These are phyloP conservation scores for Climacteris rufus DNA, from an alignment of 2,113 vertebrate genomes.

Conservation along the genomic window DNA sequence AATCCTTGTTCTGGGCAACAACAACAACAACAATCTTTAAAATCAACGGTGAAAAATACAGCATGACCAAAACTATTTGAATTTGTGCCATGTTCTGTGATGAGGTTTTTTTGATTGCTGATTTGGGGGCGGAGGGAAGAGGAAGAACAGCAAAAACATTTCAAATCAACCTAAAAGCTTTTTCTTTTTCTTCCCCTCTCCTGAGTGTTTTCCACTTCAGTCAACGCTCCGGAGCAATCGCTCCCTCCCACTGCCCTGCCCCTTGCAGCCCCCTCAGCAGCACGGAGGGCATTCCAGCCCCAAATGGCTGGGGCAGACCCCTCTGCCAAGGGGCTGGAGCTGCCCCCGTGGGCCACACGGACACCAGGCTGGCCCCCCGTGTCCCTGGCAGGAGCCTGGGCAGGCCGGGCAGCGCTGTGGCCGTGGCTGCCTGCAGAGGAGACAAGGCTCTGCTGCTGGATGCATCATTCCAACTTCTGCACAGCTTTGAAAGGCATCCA, in stretches of 20 bases:
- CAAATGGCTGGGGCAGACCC: not conserved
- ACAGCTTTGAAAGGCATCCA: constrained; percentile 58
- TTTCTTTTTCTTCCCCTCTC: not conserved
- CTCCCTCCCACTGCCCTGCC: not conserved
- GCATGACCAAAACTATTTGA: not conserved
- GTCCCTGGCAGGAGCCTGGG: fast-evolving
- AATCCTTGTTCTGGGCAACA: not conserved
- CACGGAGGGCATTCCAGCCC: not conserved
- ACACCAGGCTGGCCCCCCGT: fast-evolving
- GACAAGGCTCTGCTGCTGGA: constrained; percentile 12
- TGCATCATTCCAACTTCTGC: constrained; percentile 20
- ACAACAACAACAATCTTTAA: not conserved
- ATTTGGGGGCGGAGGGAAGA: not conserved
- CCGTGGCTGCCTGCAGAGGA: not conserved
- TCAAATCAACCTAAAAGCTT: not conserved
- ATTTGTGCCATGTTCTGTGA: not conserved
- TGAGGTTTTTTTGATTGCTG: not conserved
- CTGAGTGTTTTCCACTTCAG: not conserved
- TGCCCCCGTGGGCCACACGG: not conserved
- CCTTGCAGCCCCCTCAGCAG: not conserved
- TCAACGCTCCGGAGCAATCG: fast-evolving
- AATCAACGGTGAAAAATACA: not conserved
- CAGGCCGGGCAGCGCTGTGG: not conserved
- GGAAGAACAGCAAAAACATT: not conserved
- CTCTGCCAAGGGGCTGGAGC: not conserved